phyloP scores from a whole-genome alignment of 1,140 invertebrate species.

The Trachymyrmex cornetzi region DNA sequence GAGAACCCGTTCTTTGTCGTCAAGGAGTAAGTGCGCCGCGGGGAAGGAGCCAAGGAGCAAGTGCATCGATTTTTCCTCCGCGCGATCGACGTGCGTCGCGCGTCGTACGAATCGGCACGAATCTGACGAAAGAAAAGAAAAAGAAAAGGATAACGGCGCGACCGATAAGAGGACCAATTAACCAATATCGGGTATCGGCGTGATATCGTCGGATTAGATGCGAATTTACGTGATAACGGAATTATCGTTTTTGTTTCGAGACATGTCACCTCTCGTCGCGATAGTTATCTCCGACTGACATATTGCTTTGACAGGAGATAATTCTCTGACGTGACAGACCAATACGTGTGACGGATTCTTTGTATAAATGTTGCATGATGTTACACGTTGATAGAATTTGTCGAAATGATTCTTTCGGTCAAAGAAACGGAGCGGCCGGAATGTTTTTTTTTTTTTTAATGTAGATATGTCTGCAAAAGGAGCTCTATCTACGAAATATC shows the following conservation, averaged over 20 bases:
- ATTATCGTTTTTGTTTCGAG: not conserved
- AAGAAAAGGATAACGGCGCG: not conserved
- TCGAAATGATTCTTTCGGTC: not conserved
- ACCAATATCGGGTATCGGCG: not conserved
- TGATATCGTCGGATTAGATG: not conserved
- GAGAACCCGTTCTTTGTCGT: constrained; percentile 98
- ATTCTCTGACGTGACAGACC: not conserved
- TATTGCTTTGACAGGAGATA: not conserved
- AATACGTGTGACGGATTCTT: not conserved
- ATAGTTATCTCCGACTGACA: constrained; percentile 24
- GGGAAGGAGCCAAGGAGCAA: not conserved
- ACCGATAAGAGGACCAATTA: constrained; percentile 2
- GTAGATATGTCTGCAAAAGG: too few relatives aligned
- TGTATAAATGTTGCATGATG: constrained; percentile 22
- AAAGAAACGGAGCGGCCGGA: not conserved
- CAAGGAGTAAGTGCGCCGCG: constrained; percentile 93
- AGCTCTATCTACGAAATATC: not conserved
- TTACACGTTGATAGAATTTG: not conserved
- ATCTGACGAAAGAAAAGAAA: not conserved
- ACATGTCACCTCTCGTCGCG: not conserved
- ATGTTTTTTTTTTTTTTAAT: not conserved
- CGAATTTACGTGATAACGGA: not conserved
- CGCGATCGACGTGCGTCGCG: constrained; percentile 25
- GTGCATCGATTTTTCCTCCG: not conserved
- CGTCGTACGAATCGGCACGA: not conserved